Conservation (phyloP, 2,113 vertebrate species). For the Lamprologus lemairii region DNA sequence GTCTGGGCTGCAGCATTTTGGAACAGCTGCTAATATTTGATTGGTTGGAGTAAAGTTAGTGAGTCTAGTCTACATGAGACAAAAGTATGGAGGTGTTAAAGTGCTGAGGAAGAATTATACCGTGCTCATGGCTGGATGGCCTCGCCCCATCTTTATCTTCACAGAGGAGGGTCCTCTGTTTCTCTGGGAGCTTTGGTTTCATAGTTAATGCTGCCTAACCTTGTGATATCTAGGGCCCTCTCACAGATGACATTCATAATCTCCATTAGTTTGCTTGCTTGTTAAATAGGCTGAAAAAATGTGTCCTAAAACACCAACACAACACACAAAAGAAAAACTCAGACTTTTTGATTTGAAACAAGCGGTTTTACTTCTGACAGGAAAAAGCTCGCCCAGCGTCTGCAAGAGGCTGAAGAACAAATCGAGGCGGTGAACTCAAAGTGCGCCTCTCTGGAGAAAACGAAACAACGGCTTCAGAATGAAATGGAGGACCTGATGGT, state of each 20-base stretch:
- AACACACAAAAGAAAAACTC: fast-evolving
- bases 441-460: slow-evolving; percentile 65
- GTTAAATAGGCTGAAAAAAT: not conserved
- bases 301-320: not conserved
- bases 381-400: slow-evolving; percentile 53
- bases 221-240: not conserved
- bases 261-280: not conserved
- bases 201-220: not conserved
- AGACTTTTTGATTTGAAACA: not conserved
- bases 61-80: not conserved
- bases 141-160: fast-evolving
- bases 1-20: not conserved
- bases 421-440: slow-evolving; percentile 55
- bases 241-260: not conserved
- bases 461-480: slow-evolving; percentile 54
- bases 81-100: not conserved
- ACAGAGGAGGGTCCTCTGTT: not conserved
- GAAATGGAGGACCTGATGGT: slow-evolving; percentile 55
- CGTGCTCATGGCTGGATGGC: not conserved
- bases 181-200: not conserved
- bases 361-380: fast-evolving
- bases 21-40: not conserved
- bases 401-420: slow-evolving; percentile 63
- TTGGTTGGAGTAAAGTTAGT: not conserved
- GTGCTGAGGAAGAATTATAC: not conserved